These are phyloP conservation scores for Epizoanthus fatuus DNA, from an alignment of 92 coral and sea anemone genomes.

Conservation along the genomic window DNA sequence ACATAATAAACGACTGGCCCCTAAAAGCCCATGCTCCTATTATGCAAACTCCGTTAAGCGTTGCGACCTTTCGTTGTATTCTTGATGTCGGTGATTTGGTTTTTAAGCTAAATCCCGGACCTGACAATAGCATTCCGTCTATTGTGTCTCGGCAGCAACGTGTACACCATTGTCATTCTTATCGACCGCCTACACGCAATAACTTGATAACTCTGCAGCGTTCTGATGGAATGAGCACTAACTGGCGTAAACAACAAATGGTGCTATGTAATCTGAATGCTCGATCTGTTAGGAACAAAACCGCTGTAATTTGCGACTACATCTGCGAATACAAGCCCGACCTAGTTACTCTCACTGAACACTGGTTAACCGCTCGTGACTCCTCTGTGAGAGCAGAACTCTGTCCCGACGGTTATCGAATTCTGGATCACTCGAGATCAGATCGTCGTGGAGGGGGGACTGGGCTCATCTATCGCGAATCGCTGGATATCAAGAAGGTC, in stretches of 20 bases:
- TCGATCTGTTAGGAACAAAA: conserved; percentile 49
- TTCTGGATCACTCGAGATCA: conserved; percentile 45
- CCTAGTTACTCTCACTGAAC: conserved; percentile 50
- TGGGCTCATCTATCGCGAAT: conserved; percentile 50
- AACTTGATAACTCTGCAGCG: conserved; percentile 47
- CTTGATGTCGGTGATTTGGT: too few relatives aligned
- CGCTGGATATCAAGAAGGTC: conserved; percentile 44
- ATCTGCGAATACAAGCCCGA: conserved; percentile 46
- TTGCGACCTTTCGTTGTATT: too few relatives aligned
- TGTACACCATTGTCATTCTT: background rate
- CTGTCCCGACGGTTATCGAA: conserved; percentile 53
- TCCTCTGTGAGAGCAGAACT: conserved; percentile 53
- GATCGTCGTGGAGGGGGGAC: conserved; percentile 49
- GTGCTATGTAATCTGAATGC: conserved; percentile 54
- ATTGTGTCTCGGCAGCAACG: too few relatives aligned
- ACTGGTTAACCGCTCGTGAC: conserved; percentile 47
- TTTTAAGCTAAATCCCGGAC: too few relatives aligned
- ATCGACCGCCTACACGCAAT: conserved; percentile 19
- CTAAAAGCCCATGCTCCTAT: too few relatives aligned
- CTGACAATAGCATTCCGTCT: too few relatives aligned
- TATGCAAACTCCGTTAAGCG: too few relatives aligned
- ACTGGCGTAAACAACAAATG: conserved; percentile 43
- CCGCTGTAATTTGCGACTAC: conserved; percentile 46
- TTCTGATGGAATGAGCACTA: conserved; percentile 31
- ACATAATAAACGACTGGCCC: too few relatives aligned